Evolutionary conservation across 1,140 invertebrate genomes (phyloP), one percentile per base, ranked within the genome.

Genomic region (Liolophura sinensis): DNA sequence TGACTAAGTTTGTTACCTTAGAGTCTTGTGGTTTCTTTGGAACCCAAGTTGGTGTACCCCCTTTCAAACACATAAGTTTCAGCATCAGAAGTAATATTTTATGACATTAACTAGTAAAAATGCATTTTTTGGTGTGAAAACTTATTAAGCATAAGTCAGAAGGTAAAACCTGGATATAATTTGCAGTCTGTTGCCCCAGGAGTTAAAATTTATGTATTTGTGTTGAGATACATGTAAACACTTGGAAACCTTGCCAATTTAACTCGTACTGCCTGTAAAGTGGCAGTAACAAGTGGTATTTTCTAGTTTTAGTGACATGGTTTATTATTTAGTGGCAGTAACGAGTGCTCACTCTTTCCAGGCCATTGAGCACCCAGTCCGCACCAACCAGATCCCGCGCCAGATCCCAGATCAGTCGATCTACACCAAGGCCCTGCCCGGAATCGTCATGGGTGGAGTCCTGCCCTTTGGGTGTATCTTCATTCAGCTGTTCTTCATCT

Each of bases 401-500:
- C 94, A 99, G 86, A 98, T 99, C 75, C 97, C 97, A 0, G 95
- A 98, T 74, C 96, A 99, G 85, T 96, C 94, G 47, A 88, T 98
- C 72, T 99, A 99, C 86, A 99, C 97, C 0, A 94, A 95, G 85
- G 92, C 96, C 0, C 84, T 97, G 66, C 82, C 83, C 47, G 82
- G 88, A 27, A 95, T 99, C 67, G 87, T 98, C 40, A 99, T 99
- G 96, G 97, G 97, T 47, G 97, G 97, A 50, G 95, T 99, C 56
- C 85, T 99, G 70, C 97, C 97, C 9, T 99, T 99, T 85, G 97
- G 97, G 51, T 99, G 97, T 83, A 99, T 99, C 82, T 99, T 99
- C 82, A 99, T 99, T 74, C 97, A 99, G 82, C 88, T 99, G 18
- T 99, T 99, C 88, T 99, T 99, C 82, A 99, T 99, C 70, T 88